Conservation (phyloP, 2,113 vertebrate species). For the Coturnix japonica region DNA sequence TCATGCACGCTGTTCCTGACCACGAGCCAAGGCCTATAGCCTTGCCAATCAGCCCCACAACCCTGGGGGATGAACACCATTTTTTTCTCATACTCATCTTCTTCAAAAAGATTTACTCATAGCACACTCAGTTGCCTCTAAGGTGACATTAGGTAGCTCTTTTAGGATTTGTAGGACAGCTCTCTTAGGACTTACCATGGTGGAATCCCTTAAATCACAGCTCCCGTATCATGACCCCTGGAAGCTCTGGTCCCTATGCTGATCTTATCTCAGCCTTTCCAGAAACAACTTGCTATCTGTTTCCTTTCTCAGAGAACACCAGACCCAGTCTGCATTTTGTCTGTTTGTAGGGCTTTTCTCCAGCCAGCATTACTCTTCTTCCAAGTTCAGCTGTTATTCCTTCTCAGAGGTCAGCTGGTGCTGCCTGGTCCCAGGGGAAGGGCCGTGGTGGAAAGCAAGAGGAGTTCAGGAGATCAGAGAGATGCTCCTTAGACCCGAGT, state of each 20-base stretch:
- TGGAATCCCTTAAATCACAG: not conserved
- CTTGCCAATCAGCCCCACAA: not conserved
- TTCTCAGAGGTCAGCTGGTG: not conserved
- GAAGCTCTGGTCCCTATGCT: not conserved
- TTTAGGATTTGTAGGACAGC: not conserved
- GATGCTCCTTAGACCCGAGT: not conserved
- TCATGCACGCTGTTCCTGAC: rapidly evolving
- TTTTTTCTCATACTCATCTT: not conserved
- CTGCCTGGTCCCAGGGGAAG: not conserved
- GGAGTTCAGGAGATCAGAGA: not conserved
- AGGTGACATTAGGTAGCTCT: not conserved
- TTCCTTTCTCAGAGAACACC: not conserved
- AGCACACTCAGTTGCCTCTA: not conserved
- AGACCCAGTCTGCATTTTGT: not conserved
- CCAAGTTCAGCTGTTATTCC: not conserved
- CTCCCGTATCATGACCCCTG: not conserved
- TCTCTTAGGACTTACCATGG: not conserved
- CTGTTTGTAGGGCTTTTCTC: not conserved
- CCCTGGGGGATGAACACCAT: not conserved
- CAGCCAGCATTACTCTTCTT: not conserved
- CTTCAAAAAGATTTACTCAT: not conserved
- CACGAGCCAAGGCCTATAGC: rapidly evolving
- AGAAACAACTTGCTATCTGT: not conserved
- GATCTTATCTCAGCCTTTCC: not conserved
- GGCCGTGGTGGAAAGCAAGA: rapidly evolving